Conservation (phyloP, 2,113 vertebrate genomes). For the Dipodomys stephensi region DNA sequence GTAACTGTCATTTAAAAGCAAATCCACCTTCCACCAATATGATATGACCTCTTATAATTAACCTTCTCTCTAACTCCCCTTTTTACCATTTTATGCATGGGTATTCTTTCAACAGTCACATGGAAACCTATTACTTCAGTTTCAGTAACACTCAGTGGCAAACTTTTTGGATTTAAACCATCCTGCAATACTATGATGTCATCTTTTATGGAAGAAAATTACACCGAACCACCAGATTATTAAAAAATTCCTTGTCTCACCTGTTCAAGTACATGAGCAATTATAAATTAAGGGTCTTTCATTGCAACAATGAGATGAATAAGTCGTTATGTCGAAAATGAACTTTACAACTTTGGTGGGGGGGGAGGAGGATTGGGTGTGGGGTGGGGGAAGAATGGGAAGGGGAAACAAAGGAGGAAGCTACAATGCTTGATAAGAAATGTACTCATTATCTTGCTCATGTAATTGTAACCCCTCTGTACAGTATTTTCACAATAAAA, state of each 20-base stretch:
- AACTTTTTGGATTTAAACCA: not conserved
- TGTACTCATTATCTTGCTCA: no score
- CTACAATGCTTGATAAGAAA: no score
- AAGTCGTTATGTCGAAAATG: no score
- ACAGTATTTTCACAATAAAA: no score
- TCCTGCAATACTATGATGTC: not conserved
- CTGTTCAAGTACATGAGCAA: not conserved
- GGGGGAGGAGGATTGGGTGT: no score
- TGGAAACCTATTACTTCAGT: not conserved
- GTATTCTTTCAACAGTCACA: not conserved
- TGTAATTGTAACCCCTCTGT: no score
- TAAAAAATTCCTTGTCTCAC: not conserved
- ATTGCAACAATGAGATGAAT: no score
- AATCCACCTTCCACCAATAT: constrained; percentile 23
- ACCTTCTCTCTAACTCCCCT: constrained; percentile 47
- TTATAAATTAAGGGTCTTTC: not conserved
- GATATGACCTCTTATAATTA: constrained; percentile 60
- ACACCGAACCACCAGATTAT: not conserved
- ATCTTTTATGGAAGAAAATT: constrained; percentile 5
- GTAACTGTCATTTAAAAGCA: constrained; percentile 65
- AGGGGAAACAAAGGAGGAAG: no score
- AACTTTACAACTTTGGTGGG: no score
- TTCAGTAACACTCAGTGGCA: not conserved
- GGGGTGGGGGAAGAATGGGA: no score
- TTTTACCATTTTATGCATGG: constrained; percentile 45